Percentiles rank a stretch among this genome's conserved stretches.
Evolutionary conservation across 2,888 invertebrate species (phyloP).

Genomic region (Agonopterix heracliana): DNA sequence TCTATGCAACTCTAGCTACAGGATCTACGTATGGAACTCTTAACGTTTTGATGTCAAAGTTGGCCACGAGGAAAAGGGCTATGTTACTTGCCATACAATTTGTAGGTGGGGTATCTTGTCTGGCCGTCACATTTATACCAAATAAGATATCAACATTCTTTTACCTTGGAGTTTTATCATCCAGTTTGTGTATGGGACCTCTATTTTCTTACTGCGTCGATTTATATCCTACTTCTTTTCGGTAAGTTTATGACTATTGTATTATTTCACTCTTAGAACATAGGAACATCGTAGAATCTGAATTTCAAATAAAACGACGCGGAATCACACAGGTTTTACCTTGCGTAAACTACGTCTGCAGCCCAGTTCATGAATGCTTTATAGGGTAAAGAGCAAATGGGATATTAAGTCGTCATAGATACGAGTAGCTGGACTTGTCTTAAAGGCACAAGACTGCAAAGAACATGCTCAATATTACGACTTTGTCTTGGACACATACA

Average conservation of each 20-base stretch:
- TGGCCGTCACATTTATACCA: conserved; percentile 8
- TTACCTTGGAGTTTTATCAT: conserved; percentile 20
- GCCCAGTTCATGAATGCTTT: too few species aligned
- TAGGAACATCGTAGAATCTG: too few species aligned
- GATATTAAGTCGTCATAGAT: too few species aligned
- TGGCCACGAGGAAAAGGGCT: conserved; percentile 14
- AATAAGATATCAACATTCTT: conserved; percentile 33
- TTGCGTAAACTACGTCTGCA: too few species aligned
- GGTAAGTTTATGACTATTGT: conserved; percentile 21
- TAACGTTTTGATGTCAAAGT: conserved; percentile 16
- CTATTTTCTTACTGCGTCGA: conserved; percentile 41
- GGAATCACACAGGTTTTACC: too few species aligned
- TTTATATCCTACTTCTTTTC: conserved; percentile 39
- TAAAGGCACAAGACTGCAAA: too few species aligned
- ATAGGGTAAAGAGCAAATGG: too few species aligned
- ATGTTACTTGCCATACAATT: conserved; percentile 12
- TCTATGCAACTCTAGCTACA: background rate
- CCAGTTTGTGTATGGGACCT: conserved; percentile 31
- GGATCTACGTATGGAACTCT: conserved; percentile 1
- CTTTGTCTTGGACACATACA: too few species aligned
- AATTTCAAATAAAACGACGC: too few species aligned
- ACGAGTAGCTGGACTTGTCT: too few species aligned
- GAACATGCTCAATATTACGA: too few species aligned
- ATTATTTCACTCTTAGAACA: too few species aligned
- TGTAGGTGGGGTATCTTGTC: conserved; percentile 6